phyloP scores from a whole-genome alignment of 2,113 vertebrate species.

The Cariama cristata region DNA sequence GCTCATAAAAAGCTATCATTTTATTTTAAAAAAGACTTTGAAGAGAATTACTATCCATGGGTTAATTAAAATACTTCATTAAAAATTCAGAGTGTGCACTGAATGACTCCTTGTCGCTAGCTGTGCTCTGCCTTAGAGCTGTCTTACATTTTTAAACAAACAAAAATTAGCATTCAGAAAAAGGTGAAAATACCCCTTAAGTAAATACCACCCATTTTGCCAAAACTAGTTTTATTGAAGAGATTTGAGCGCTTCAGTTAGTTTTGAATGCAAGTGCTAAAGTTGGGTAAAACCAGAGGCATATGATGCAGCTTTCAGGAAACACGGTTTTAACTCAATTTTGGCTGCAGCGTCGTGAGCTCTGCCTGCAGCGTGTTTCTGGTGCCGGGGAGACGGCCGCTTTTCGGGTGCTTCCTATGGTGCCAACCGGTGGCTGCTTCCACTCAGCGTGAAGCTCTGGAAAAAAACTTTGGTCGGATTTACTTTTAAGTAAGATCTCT shows the following conservation, averaged over 20 bases:
- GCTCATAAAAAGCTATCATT: not conserved
- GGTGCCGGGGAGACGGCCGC: too few species aligned
- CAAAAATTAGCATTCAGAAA: not conserved
- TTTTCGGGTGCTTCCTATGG: accelerated
- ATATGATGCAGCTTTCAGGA: not conserved
- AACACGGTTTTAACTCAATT: not conserved
- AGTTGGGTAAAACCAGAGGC: not conserved
- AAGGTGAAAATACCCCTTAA: not conserved
- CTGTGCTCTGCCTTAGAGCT: not conserved
- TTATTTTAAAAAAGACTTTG: not conserved
- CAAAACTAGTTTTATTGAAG: not conserved
- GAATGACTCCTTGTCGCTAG: not conserved
- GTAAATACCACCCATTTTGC: not conserved
- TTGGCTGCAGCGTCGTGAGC: not conserved
- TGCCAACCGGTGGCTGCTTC: not conserved
- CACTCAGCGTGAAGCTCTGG: not conserved
- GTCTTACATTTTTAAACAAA: not conserved
- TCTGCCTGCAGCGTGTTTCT: not conserved
- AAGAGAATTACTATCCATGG: not conserved
- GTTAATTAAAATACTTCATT: not conserved
- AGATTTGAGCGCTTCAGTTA: not conserved
- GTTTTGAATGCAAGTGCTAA: not conserved
- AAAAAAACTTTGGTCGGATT: not conserved
- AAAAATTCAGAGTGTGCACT: not conserved
- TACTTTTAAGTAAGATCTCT: not conserved